Percentiles rank a stretch among this genome's conserved stretches.
These are phyloP conservation scores for Zaprionus lachaisei DNA, from an alignment of 1,140 invertebrate genomes.

Conservation along the genomic window DNA sequence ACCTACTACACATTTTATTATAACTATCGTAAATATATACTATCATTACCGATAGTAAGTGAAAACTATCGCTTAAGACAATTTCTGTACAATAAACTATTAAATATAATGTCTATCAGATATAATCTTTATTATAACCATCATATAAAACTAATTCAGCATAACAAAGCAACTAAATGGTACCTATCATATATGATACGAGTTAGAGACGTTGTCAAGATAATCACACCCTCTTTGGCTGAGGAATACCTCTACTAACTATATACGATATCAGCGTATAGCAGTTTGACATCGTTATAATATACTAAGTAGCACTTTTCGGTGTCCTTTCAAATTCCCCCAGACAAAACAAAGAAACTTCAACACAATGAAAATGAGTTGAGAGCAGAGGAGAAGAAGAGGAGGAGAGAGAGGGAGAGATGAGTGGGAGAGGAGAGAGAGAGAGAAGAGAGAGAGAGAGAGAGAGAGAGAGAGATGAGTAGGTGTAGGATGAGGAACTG, in stretches of 20 bases:
- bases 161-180: no score
- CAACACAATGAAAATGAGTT: slow-evolving; percentile 2
- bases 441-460: background rate
- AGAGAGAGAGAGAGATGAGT: background rate
- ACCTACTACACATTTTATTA: no score
- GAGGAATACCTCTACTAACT: background rate
- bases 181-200: no score
- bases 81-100: background rate
- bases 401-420: background rate
- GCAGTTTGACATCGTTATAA: slow-evolving; percentile 2
- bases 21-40: no score
- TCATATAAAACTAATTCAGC: no score
- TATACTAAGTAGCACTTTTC: slow-evolving; percentile 6
- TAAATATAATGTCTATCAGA: background rate
- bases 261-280: background rate
- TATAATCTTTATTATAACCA: no score
- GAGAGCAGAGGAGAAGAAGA: background rate
- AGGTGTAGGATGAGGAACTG: background rate
- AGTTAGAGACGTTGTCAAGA: no score
- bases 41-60: no score
- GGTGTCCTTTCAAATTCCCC: slow-evolving; percentile 3
- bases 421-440: background rate
- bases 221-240: background rate
- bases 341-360: background rate
- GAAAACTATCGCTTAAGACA: no score